Percentiles rank a stretch among this genome's conserved stretches.
Evolutionary conservation across 2,113 vertebrate genomes (phyloP).

Genomic region (Phalacrocorax brasilianus): DNA sequence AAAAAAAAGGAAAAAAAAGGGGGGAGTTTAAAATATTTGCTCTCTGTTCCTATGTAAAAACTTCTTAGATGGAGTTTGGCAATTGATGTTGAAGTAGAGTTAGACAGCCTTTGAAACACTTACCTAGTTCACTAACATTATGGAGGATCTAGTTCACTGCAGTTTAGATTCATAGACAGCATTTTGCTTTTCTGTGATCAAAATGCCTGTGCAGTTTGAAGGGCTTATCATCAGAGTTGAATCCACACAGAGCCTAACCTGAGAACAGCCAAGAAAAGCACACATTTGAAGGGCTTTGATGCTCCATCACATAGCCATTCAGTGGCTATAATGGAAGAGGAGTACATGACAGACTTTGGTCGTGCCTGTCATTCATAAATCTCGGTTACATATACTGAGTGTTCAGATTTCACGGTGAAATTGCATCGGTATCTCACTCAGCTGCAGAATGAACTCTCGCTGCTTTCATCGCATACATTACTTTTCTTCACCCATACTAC

Average conservation of each 20-base stretch:
- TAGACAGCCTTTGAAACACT: slow-evolving; percentile 59
- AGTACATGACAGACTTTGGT: slow-evolving; percentile 47
- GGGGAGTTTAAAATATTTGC: slow-evolving; percentile 44
- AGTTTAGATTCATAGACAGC: slow-evolving; percentile 17
- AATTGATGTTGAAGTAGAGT: slow-evolving; percentile 34
- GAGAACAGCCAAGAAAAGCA: slow-evolving; percentile 50
- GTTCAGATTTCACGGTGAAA: slow-evolving; percentile 12
- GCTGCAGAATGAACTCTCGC: not conserved
- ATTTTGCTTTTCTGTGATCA: slow-evolving; percentile 60
- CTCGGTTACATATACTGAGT: not conserved
- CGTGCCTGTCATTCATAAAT: slow-evolving; percentile 6
- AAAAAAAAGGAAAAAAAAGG: not conserved
- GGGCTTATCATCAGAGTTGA: slow-evolving; percentile 11
- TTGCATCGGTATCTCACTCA: not conserved
- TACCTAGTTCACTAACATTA: not conserved
- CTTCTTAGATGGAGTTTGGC: slow-evolving; percentile 18
- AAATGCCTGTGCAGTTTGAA: slow-evolving; percentile 24
- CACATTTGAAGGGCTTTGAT: slow-evolving; percentile 54
- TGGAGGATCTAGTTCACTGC: slow-evolving; percentile 21
- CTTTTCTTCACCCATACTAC: not conserved
- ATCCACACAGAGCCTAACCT: slow-evolving; percentile 34
- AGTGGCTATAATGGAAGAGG: slow-evolving; percentile 27
- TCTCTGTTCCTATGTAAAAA: slow-evolving; percentile 15
- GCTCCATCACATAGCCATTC: slow-evolving; percentile 32
- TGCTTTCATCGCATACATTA: not conserved